Percentiles rank a stretch among this genome's conserved stretches.
These are phyloP conservation scores for Hippocampus kuda DNA, from an alignment of 2,797 vertebrate genomes.

Conservation along the genomic window DNA sequence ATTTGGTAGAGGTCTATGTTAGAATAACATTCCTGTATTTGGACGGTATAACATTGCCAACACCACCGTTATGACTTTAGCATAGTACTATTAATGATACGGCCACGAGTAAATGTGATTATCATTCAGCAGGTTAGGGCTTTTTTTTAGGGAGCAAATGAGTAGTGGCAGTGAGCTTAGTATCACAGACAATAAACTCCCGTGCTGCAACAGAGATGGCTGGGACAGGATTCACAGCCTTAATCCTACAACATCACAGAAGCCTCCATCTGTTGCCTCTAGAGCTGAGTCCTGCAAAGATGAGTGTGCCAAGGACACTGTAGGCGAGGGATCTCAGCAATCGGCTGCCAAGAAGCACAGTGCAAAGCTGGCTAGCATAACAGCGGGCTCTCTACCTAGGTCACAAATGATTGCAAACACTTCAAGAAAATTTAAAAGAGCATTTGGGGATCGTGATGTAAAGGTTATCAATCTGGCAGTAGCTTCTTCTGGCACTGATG, in stretches of 20 bases:
- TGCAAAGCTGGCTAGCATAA: constrained; percentile 52
- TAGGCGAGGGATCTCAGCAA: constrained; percentile 67
- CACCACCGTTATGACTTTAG: neutral
- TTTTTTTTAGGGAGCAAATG: constrained; percentile 33
- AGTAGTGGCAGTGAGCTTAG: constrained; percentile 59
- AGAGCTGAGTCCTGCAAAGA: constrained; percentile 66
- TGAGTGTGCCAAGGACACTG: constrained; percentile 72
- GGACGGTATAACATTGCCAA: neutral
- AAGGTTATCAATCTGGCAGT: neutral
- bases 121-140: constrained; percentile 5
- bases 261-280: constrained; percentile 77
- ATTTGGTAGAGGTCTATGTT: neutral
- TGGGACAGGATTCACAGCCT: constrained; percentile 68
- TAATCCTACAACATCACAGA: constrained; percentile 78
- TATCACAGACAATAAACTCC: constrained; percentile 68
- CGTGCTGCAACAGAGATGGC: constrained; percentile 66
- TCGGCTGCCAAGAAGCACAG: constrained; percentile 57
- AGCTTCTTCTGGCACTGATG: constrained; percentile 1
- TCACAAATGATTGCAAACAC: constrained; percentile 45
- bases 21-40: neutral
- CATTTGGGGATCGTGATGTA: constrained; percentile 23
- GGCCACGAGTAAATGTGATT: constrained; percentile 6
- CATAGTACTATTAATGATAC: neutral
- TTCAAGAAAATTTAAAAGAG: constrained; percentile 39
- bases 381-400: constrained; percentile 52